Conservation (phyloP, 2,113 vertebrate genomes). For the Pygoscelis antarcticus region DNA sequence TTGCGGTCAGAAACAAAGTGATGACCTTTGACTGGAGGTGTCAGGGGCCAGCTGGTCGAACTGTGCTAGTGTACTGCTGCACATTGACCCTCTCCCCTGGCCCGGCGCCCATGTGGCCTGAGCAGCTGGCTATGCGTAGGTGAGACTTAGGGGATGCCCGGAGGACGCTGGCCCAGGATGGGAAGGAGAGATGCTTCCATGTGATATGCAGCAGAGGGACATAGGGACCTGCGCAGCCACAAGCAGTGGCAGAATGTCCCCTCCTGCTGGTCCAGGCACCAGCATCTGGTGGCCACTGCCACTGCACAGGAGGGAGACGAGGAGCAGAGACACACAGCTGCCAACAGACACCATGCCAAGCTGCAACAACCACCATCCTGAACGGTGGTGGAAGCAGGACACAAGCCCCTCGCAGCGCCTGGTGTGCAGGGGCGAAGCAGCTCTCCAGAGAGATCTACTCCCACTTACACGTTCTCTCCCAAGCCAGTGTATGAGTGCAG, state of each 20-base stretch:
- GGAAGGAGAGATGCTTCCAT: background rate
- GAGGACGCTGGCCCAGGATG: fast-evolving
- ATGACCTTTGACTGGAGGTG: background rate
- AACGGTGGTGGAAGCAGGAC: fast-evolving
- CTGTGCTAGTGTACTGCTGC: background rate
- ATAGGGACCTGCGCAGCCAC: background rate
- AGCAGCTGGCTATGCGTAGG: background rate
- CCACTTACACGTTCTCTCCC: background rate
- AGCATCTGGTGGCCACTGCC: background rate
- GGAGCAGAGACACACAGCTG: background rate
- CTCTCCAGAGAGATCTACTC: background rate
- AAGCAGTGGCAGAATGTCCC: background rate
- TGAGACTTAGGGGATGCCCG: background rate
- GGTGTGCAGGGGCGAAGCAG: background rate
- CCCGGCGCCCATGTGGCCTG: fast-evolving
- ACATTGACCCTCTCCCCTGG: background rate
- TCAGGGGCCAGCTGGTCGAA: background rate
- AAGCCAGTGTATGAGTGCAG: background rate
- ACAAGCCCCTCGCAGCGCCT: background rate
- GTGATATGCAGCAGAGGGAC: background rate
- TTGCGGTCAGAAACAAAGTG: background rate
- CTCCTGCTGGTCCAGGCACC: background rate
- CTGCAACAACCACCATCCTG: background rate
- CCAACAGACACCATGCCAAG: background rate
- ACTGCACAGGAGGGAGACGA: background rate